Conservation (phyloP, 2,888 invertebrate genomes). For the Prionchulus punctatus region DNA sequence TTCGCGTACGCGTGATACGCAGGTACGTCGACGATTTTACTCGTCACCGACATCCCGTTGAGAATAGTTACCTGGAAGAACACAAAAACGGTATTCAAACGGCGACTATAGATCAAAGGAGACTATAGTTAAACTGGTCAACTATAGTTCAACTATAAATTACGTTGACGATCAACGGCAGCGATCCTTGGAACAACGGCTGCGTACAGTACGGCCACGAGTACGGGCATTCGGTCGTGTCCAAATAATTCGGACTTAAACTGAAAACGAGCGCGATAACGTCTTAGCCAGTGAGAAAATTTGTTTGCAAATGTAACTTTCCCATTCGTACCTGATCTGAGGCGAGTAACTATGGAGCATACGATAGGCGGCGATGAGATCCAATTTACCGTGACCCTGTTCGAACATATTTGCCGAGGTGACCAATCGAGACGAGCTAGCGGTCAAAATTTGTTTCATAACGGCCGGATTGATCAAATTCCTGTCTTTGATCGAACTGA, state of each 20-base stretch:
- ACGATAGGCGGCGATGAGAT: conserved; percentile 70
- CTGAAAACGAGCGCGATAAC: no score
- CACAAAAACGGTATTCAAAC: no score
- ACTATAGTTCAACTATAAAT: no score
- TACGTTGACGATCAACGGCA: conserved; percentile 72
- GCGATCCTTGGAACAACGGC: conserved; percentile 67
- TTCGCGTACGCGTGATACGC: conserved; percentile 75
- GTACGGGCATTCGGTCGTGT: conserved; percentile 82
- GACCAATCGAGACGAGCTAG: conserved; percentile 17
- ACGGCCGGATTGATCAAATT: conserved; percentile 62
- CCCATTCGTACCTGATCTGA: conserved; percentile 42
- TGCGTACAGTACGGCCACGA: conserved; percentile 99
- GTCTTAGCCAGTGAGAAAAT: no score
- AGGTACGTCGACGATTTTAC: conserved; percentile 51
- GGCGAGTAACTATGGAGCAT: conserved; percentile 48
- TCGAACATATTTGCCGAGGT: conserved; percentile 79
- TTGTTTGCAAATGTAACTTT: no score
- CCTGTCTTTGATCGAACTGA: conserved; percentile 6
- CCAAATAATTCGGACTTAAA: conserved; percentile 59
- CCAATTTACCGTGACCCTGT: conserved; percentile 84
- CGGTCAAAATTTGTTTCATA: conserved; percentile 80
- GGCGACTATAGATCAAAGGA: no score
- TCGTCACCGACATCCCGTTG: conserved; percentile 79
- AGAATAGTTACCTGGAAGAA: conserved; percentile 54
- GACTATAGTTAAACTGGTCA: no score